Percentiles rank a stretch among this genome's conserved stretches.
phyloP scores from a whole-genome alignment of 2,888 invertebrate genomes.

The Bhutanitis thaidina region DNA sequence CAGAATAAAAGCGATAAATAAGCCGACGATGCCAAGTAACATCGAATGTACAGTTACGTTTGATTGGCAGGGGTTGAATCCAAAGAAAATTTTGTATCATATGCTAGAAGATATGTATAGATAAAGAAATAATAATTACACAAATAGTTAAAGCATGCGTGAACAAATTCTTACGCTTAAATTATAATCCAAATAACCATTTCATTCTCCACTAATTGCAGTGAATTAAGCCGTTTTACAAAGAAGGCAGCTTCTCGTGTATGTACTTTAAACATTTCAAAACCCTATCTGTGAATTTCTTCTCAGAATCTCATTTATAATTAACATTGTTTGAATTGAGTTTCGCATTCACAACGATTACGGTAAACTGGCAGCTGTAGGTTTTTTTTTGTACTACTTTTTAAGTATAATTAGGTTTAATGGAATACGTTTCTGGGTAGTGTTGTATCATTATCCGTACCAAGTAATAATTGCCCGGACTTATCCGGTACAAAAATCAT shows the following conservation, averaged over 20 bases:
- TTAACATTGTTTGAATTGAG: slow-evolving; percentile 9
- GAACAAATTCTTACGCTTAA: not conserved
- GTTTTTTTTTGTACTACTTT: slow-evolving; percentile 17
- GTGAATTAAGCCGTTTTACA: not conserved
- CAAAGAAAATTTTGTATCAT: too few species aligned
- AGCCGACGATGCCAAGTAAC: not conserved
- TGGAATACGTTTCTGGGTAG: slow-evolving; percentile 16
- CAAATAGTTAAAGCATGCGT: too few species aligned
- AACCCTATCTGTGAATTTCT: not conserved
- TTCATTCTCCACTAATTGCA: not conserved
- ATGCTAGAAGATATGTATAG: too few species aligned
- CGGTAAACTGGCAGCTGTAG: slow-evolving; percentile 13
- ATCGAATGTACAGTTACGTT: not conserved
- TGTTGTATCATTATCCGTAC: slow-evolving; percentile 8
- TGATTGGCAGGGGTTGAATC: not conserved
- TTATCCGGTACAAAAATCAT: slow-evolving; percentile 12
- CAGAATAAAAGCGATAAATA: slow-evolving; percentile 11
- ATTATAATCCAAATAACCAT: too few species aligned
- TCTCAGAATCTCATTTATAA: slow-evolving; percentile 1
- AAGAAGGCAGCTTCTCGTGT: not conserved
- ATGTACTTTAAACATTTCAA: not conserved
- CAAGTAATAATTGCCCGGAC: slow-evolving; percentile 8
- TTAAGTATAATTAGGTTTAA: slow-evolving; percentile 26
- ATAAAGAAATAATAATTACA: too few species aligned
- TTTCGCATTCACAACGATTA: slow-evolving; percentile 1